A percentile compares a stretch with the other conserved stretches of the same genome.
These are phyloP conservation scores for Apis dorsata DNA, from an alignment of 1,140 invertebrate genomes.

Conservation along the genomic window DNA sequence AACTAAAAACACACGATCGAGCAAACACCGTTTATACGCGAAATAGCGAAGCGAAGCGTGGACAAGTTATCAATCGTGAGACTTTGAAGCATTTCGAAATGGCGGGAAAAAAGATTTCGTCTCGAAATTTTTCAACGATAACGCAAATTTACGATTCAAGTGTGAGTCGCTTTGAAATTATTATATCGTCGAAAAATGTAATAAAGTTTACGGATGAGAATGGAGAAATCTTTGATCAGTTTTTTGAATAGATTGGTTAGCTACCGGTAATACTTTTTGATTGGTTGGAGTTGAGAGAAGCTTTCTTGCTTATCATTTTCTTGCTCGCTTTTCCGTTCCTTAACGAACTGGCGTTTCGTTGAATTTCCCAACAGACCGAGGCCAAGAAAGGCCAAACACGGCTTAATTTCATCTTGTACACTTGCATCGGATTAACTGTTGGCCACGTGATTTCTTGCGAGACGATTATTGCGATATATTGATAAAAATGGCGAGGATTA, in stretches of 20 bases:
- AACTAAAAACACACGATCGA: not conserved
- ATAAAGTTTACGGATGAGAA: too few relatives aligned
- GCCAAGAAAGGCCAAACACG: constrained; percentile 20
- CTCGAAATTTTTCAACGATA: too few relatives aligned
- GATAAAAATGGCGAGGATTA: not conserved
- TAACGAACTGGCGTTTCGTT: not conserved
- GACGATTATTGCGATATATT: not conserved
- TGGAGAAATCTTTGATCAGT: not conserved
- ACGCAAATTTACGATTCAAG: too few relatives aligned
- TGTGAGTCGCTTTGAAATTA: too few relatives aligned
- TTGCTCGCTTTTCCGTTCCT: not conserved
- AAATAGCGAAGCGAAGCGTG: too few relatives aligned
- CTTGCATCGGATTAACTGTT: constrained; percentile 14
- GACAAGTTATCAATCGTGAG: not conserved
- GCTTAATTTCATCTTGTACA: constrained; percentile 34
- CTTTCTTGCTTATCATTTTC: not conserved
- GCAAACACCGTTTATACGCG: not conserved
- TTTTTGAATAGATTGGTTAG: too few relatives aligned
- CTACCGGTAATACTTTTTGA: not conserved
- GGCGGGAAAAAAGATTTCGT: too few relatives aligned
- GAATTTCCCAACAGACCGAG: constrained; percentile 25
- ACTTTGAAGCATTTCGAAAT: not conserved
- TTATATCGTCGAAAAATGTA: too few relatives aligned
- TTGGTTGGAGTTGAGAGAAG: not conserved
- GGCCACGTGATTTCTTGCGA: not conserved